Percentiles rank a stretch among this genome's conserved stretches.
Conservation (phyloP, 2,113 vertebrate genomes). For the Agapornis roseicollis region DNA sequence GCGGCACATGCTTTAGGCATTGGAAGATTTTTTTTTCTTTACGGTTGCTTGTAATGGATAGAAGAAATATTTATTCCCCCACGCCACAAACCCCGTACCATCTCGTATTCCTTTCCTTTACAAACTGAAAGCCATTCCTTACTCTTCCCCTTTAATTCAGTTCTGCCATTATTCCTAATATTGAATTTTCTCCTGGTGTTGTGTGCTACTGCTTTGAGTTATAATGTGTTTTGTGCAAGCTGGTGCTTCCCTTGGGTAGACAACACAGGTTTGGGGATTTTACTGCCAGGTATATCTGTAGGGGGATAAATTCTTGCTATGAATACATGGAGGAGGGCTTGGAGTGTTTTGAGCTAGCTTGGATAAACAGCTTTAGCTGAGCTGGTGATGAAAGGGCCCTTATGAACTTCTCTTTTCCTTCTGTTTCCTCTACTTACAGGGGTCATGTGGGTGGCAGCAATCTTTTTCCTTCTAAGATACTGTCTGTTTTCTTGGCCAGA, state of each 20-base stretch:
- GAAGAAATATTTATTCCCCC: not conserved
- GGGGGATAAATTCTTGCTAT: not conserved
- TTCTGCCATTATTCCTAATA: not conserved
- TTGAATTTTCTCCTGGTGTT: not conserved
- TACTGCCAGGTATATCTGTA: fast-evolving
- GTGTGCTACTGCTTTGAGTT: not conserved
- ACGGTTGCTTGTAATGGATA: not conserved
- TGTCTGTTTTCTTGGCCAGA: not conserved
- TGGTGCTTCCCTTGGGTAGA: not conserved
- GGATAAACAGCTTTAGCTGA: not conserved
- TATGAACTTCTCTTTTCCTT: not conserved
- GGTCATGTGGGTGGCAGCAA: fast-evolving
- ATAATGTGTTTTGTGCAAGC: not conserved
- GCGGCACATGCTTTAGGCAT: not conserved
- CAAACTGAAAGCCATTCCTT: not conserved
- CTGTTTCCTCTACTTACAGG: not conserved
- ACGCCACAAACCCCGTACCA: not conserved
- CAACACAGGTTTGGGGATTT: not conserved
- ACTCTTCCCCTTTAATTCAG: not conserved
- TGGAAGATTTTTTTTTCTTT: not conserved
- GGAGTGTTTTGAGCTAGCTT: not conserved
- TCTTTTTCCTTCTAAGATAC: not conserved
- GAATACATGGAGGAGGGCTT: not conserved
- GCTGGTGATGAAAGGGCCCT: not conserved
- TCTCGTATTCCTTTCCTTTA: not conserved